Base-by-base conservation (phyloP, 2,888 invertebrate species). In the Ophion ellenae region DNA sequence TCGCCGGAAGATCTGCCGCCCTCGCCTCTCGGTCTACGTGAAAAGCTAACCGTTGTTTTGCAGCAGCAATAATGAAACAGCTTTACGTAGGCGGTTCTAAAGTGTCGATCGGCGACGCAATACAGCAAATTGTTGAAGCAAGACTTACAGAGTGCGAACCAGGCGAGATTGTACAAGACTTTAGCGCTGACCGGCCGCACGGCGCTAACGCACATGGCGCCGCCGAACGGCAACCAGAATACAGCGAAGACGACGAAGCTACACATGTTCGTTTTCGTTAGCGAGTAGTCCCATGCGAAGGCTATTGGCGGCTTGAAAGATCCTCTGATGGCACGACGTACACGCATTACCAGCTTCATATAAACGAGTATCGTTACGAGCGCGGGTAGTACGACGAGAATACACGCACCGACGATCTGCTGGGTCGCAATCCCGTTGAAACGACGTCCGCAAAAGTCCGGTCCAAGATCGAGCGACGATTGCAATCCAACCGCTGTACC, bases 61-160 rank as follows among this genome's bases (percentile, higher is more conserved):
- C 97, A 97, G 92, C 96, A 97, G 91, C 97, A 97, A 90, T 97
- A 97, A 91, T 97, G 96, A 91, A 97, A 97, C 10, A 97, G 94
- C 90, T 96, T 96, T 17, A 96, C 94, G 92, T 97, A 97, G 7
- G 97, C 97, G 83, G 95, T 95, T 59, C 97, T 95, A 91, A 97
- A 97, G 91, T 96, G 96, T 10, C 95, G 94, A 91, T 97, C 96
- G n/a, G 96, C 94, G 5, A 95, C 93, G 90, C 96, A 96, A 91
- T 96, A 96, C 59, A 97, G 91, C 32, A 96, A 94, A 88, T 96
- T 96, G 86, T 96, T 96, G 86, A 97, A 92, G 87, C 96, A 95
- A 0, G 97, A 96, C 88, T 97, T 97, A 88, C 95, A 95, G 17
- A 97, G 94, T 0, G 96, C 97, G 81, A 97, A 91, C 96, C 97